Conservation (phyloP, 2,888 invertebrate genomes). For the Torymus tubicola region DNA sequence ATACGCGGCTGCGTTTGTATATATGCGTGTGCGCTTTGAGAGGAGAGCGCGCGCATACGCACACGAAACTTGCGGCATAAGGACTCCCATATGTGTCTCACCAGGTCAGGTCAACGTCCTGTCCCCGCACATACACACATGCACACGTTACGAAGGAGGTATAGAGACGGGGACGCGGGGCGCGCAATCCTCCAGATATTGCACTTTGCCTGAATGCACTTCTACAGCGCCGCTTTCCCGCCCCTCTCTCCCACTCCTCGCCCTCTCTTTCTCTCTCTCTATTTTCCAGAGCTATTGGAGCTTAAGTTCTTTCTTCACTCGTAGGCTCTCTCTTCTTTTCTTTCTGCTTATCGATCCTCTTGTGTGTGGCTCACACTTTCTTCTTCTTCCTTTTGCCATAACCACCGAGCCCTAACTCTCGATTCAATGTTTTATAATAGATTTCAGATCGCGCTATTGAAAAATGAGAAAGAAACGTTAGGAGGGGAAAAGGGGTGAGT, state of each 20-base stretch:
- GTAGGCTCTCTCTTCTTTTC: slow-evolving; percentile 31
- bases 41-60: slow-evolving; percentile 49
- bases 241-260: slow-evolving; percentile 56
- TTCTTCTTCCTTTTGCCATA: background rate
- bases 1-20: too few relatives aligned
- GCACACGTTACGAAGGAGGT: slow-evolving; percentile 28
- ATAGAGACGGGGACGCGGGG: slow-evolving; percentile 50
- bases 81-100: slow-evolving; percentile 74
- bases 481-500: too few relatives aligned
- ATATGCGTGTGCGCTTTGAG: too few relatives aligned
- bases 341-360: slow-evolving; percentile 5
- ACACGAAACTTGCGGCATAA: slow-evolving; percentile 59
- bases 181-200: slow-evolving; percentile 70
- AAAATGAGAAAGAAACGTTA: slow-evolving; percentile 1
- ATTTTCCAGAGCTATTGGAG: slow-evolving; percentile 38
- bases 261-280: slow-evolving; percentile 49
- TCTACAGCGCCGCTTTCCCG: slow-evolving; percentile 55
- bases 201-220: slow-evolving; percentile 67
- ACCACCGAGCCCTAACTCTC: background rate
- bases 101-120: slow-evolving; percentile 77
- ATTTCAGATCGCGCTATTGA: slow-evolving; percentile 29
- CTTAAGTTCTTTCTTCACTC: slow-evolving; percentile 34
- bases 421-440: slow-evolving; percentile 42
- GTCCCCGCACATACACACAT: slow-evolving; percentile 60
- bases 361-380: too few relatives aligned